phyloP scores from a whole-genome alignment of 2,113 vertebrate genomes.

The Cichladusa arquata region DNA sequence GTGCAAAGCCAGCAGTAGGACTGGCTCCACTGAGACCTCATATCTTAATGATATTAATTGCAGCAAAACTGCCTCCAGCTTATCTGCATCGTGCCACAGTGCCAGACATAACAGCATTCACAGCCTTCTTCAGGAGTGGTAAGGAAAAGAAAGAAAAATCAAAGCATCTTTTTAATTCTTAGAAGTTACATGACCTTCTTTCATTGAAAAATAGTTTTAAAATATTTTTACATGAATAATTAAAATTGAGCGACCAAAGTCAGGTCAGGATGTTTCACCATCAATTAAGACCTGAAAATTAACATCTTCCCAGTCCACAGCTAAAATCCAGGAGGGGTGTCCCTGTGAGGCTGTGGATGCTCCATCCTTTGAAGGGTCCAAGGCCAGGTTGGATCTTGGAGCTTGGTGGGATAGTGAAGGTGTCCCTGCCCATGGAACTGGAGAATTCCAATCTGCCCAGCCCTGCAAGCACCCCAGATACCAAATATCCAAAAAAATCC shows the following conservation, averaged over 20 bases:
- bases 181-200: neutral
- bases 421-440: neutral
- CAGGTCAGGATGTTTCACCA: neutral
- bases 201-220: neutral
- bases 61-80: neutral
- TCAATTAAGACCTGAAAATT: neutral
- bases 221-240: neutral
- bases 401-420: fast-evolving
- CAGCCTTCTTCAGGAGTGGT: neutral
- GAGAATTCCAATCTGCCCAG: neutral
- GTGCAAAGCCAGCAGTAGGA: neutral
- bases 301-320: neutral
- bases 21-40: neutral
- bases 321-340: neutral
- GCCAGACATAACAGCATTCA: neutral
- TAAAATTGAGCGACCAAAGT: neutral
- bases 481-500: neutral
- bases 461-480: neutral
- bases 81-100: neutral
- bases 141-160: neutral
- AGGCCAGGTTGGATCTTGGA: neutral
- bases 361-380: neutral
- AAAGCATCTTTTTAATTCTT: neutral
- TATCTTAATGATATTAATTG: constrained; percentile 46
- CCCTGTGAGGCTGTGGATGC: neutral